These are phyloP conservation scores for Paralinhomoeus sp. DNA, from an alignment of 2,888 invertebrate genomes.

Conservation along the genomic window DNA sequence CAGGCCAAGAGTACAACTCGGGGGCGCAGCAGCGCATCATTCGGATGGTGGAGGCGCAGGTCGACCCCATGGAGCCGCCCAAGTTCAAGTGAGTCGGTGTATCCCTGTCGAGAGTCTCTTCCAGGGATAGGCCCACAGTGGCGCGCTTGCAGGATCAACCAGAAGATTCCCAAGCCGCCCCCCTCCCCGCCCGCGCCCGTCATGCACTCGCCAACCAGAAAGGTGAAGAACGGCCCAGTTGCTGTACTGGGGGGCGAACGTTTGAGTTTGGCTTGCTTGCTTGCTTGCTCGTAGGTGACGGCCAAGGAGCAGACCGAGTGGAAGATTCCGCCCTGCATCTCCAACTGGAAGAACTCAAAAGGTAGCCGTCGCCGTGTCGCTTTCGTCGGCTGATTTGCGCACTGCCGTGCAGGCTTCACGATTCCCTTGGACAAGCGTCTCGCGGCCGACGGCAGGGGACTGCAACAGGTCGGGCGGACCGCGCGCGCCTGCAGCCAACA, in stretches of 20 bases:
- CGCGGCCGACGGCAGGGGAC: conserved; percentile 87
- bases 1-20: background rate
- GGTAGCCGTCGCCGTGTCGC: conserved; percentile 25
- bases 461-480: conserved; percentile 45
- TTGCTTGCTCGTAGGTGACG: conserved; percentile 45
- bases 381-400: background rate
- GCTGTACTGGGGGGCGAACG: too few species aligned
- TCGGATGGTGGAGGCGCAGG: conserved; percentile 70
- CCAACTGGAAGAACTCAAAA: conserved; percentile 99
- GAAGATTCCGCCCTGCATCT: conserved; percentile 96
- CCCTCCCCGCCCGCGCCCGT: conserved; percentile 97
- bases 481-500: too few species aligned
- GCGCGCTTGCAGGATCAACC: conserved; percentile 51
- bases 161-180: conserved; percentile 91
- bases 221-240: too few species aligned
- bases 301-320: conserved; percentile 97
- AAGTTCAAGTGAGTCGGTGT: conserved; percentile 47
- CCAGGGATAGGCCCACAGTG: background rate
- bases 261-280: too few species aligned
- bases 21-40: conserved; percentile 89
- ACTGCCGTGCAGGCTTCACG: conserved; percentile 50
- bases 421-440: conserved; percentile 90
- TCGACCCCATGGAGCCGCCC: conserved; percentile 96
- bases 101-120: conserved; percentile 6
- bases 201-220: conserved; percentile 84